Percentiles rank a stretch among this genome's conserved stretches.
These are phyloP conservation scores for Melanostoma mellinum DNA, from an alignment of 2,888 invertebrate species.

Conservation along the genomic window DNA sequence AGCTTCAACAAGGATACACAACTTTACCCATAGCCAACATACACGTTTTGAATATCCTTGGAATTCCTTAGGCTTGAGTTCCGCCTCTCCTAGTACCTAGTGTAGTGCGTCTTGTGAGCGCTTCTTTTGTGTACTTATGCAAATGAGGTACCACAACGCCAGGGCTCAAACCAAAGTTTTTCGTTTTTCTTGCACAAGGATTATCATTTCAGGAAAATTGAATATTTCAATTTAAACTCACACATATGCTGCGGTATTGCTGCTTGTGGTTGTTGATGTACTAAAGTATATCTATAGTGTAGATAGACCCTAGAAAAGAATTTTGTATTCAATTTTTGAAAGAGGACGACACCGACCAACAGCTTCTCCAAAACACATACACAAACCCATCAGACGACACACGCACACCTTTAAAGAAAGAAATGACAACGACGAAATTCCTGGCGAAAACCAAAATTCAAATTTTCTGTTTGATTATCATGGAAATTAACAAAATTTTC, in stretches of 20 bases:
- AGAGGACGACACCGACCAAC: slow-evolving; percentile 36
- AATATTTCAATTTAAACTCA: slow-evolving; percentile 73
- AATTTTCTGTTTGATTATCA: slow-evolving; percentile 73
- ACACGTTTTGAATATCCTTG: slow-evolving; percentile 20
- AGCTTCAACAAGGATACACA: slow-evolving; percentile 47
- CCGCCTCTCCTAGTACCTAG: background rate
- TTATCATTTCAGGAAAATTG: slow-evolving; percentile 72
- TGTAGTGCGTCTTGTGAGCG: slow-evolving; percentile 39
- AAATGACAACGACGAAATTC: slow-evolving; percentile 35
- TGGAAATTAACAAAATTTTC: slow-evolving; percentile 73
- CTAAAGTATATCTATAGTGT: background rate
- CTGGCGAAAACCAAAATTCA: slow-evolving; percentile 63
- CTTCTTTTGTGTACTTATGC: slow-evolving; percentile 71
- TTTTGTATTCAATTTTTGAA: slow-evolving; percentile 46
- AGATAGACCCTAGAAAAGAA: slow-evolving; percentile 12
- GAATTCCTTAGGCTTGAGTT: slow-evolving; percentile 26
- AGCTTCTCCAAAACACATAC: slow-evolving; percentile 8
- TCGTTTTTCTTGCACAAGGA: slow-evolving; percentile 51
- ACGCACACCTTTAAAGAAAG: slow-evolving; percentile 1
- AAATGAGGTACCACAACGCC: slow-evolving; percentile 62
- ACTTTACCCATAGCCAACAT: slow-evolving; percentile 11
- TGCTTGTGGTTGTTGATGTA: background rate
- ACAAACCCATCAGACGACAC: background rate
- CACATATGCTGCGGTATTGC: slow-evolving; percentile 54
- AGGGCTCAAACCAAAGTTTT: slow-evolving; percentile 16